Conservation (phyloP, 1,140 invertebrate genomes). For the Diorhabda sublineata region DNA sequence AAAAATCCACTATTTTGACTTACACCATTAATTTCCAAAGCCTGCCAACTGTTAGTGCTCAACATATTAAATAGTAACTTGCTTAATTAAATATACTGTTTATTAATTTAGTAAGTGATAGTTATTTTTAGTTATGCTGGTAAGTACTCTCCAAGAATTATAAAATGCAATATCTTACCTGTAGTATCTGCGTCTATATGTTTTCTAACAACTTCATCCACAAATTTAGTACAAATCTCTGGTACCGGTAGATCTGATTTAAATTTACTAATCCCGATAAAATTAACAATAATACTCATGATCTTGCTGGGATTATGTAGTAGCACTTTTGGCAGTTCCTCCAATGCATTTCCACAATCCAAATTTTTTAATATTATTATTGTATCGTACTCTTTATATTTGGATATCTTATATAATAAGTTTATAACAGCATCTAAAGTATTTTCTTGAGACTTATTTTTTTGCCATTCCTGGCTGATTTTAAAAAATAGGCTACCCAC, state of each 20-base stretch:
- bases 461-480: conserved; percentile 30
- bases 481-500: conserved; percentile 40
- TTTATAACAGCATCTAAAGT: conserved; percentile 35
- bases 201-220: conserved; percentile 27
- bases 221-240: conserved; percentile 36
- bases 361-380: conserved; percentile 39
- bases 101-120: neutral
- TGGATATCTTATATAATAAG: conserved; percentile 37
- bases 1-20: neutral
- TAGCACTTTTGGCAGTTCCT: conserved; percentile 33
- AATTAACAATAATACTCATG: conserved; percentile 43
- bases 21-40: neutral
- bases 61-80: neutral
- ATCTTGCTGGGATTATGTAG: conserved; percentile 33
- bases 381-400: conserved; percentile 33
- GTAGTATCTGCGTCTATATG: conserved; percentile 23
- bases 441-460: conserved; percentile 33
- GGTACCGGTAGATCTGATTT: conserved; percentile 40
- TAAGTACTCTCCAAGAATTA: neutral
- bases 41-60: neutral
- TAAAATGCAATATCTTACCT: conserved; percentile 16
- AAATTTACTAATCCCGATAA: conserved; percentile 30
- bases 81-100: neutral
- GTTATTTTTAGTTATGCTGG: neutral
- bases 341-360: conserved; percentile 35